These are phyloP conservation scores for Oxycera nigricornis DNA, from an alignment of 2,888 invertebrate species.

Conservation along the genomic window DNA sequence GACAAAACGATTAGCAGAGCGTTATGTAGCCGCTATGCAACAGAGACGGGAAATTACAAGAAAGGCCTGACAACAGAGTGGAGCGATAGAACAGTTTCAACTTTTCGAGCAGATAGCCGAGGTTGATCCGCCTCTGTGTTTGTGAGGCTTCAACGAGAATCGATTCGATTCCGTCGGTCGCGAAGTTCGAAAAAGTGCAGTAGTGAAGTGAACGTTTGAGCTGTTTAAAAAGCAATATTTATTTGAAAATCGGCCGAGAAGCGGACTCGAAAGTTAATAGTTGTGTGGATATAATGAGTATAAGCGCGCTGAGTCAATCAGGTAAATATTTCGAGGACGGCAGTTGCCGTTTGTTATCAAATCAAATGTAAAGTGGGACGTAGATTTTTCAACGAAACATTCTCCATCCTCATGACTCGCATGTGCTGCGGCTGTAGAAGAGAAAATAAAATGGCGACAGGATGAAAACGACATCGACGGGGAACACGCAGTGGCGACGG, in stretches of 20 bases:
- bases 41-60: slow-evolving; percentile 35
- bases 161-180: slow-evolving; percentile 34
- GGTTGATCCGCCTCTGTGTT: slow-evolving; percentile 17
- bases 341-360: slow-evolving; percentile 21
- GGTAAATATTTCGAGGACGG: slow-evolving; percentile 20
- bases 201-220: slow-evolving; percentile 35
- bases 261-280: not conserved
- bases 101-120: slow-evolving; percentile 38
- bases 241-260: slow-evolving; percentile 1
- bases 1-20: slow-evolving; percentile 30
- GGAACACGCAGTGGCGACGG: slow-evolving; percentile 41
- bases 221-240: slow-evolving; percentile 2
- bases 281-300: slow-evolving; percentile 2
- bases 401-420: slow-evolving; percentile 43
- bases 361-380: slow-evolving; percentile 44
- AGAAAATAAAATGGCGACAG: slow-evolving; percentile 49
- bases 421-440: slow-evolving; percentile 44
- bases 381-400: slow-evolving; percentile 49
- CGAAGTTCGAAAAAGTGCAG: slow-evolving; percentile 15
- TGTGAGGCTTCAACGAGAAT: slow-evolving; percentile 33
- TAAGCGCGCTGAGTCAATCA: slow-evolving; percentile 17
- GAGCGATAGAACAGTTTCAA: slow-evolving; percentile 34
- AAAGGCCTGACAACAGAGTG: slow-evolving; percentile 19
- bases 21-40: slow-evolving; percentile 14
- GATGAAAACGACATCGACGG: slow-evolving; percentile 47